Evolutionary conservation across 2,113 vertebrate genomes (phyloP).

Genomic region (Sylvia atricapilla): DNA sequence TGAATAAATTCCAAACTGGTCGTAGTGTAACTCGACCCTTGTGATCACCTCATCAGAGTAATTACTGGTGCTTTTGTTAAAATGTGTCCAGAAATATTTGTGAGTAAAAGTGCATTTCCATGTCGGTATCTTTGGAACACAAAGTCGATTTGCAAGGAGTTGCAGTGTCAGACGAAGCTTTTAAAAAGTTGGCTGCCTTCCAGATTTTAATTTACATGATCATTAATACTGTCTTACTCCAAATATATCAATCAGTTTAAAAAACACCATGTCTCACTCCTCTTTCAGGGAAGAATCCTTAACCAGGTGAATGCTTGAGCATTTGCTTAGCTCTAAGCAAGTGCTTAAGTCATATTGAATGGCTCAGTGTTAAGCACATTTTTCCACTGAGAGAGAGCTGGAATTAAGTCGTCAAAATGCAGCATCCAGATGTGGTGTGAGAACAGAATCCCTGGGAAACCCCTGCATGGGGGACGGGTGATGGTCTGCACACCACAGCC

Average conservation of each 20-base stretch:
- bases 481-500: neutral
- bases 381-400: neutral
- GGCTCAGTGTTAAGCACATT: neutral
- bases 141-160: slow-evolving; percentile 27
- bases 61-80: neutral
- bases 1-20: neutral
- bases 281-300: neutral
- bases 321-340: neutral
- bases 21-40: neutral
- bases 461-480: accelerated
- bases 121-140: neutral
- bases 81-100: neutral
- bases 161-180: slow-evolving; percentile 43
- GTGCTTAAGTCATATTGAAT: neutral
- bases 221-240: slow-evolving; percentile 59
- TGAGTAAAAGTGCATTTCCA: slow-evolving; percentile 6
- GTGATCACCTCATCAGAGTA: neutral
- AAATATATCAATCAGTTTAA: slow-evolving; percentile 58
- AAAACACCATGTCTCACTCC: slow-evolving; percentile 25
- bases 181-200: slow-evolving; percentile 52
- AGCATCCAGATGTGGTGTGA: neutral
- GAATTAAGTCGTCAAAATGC: neutral
- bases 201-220: slow-evolving; percentile 64
- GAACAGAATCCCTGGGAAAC: neutral
- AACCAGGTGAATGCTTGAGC: slow-evolving; percentile 37